Percentiles rank a stretch among this genome's conserved stretches.
Evolutionary conservation across 2,888 invertebrate species (phyloP).

Genomic region (Apamea epomidion): DNA sequence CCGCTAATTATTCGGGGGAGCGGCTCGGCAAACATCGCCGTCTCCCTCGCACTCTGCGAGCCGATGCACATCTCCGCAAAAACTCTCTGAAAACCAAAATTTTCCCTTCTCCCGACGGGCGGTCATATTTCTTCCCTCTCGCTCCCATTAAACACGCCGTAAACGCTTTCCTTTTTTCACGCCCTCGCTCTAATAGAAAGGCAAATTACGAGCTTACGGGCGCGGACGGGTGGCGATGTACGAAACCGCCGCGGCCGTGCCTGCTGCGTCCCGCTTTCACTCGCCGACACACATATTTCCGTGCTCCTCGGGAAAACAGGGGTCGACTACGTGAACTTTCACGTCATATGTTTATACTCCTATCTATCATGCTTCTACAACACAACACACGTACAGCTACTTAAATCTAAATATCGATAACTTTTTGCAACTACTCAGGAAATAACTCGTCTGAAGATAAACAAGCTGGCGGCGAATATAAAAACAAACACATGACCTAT

Average conservation of each 20-base stretch:
- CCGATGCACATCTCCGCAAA: slow-evolving; percentile 90
- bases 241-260: slow-evolving; percentile 86
- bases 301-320: slow-evolving; percentile 83
- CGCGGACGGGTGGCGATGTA: slow-evolving; percentile 91
- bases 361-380: slow-evolving; percentile 69
- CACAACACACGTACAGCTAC: slow-evolving; percentile 45
- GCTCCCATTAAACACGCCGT: slow-evolving; percentile 90
- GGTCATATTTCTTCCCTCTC: slow-evolving; percentile 90
- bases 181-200: slow-evolving; percentile 91
- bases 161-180: slow-evolving; percentile 91
- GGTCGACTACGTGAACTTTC: slow-evolving; percentile 88
- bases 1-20: slow-evolving; percentile 89
- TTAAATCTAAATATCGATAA: slow-evolving; percentile 40
- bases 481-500: slow-evolving; percentile 17
- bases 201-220: slow-evolving; percentile 91
- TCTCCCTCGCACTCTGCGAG: slow-evolving; percentile 85
- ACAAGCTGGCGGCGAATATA: slow-evolving; percentile 3
- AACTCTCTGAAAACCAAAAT: slow-evolving; percentile 90
- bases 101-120: slow-evolving; percentile 89
- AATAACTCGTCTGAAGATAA: slow-evolving; percentile 26
- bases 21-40: slow-evolving; percentile 83
- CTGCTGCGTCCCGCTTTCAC: slow-evolving; percentile 83
- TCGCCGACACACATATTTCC: slow-evolving; percentile 77
- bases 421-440: slow-evolving; percentile 42
- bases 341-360: slow-evolving; percentile 84